These are phyloP conservation scores for Drosophila mimica DNA, from an alignment of 2,888 invertebrate species.

Conservation along the genomic window DNA sequence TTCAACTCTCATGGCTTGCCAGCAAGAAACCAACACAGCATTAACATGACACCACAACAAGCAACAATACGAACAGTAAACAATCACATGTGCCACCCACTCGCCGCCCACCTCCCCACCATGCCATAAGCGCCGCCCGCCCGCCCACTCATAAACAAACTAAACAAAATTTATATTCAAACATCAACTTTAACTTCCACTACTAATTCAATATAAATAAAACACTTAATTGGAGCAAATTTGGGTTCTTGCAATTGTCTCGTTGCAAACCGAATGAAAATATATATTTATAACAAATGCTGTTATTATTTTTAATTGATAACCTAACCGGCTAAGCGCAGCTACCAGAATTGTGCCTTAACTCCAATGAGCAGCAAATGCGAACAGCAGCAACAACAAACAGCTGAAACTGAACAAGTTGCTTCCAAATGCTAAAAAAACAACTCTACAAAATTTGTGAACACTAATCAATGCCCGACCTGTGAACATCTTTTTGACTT, in stretches of 20 bases:
- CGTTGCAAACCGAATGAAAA: conserved; percentile 26
- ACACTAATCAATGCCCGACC: conserved; percentile 43
- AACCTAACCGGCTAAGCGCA: conserved; percentile 65
- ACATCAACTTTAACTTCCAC: conserved; percentile 24
- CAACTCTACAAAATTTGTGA: background rate
- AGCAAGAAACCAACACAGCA: conserved; percentile 38
- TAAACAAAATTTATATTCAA: conserved; percentile 20
- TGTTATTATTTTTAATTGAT: conserved; percentile 83
- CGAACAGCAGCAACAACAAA: conserved; percentile 16
- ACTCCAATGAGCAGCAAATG: conserved; percentile 23
- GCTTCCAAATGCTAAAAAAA: conserved; percentile 7
- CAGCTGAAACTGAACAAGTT: background rate
- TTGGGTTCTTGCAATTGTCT: conserved; percentile 22
- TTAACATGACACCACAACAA: conserved; percentile 27
- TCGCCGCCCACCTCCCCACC: conserved; percentile 17
- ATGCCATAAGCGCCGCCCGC: conserved; percentile 17
- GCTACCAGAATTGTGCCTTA: conserved; percentile 28
- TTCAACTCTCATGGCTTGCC: conserved; percentile 51
- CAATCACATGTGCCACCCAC: conserved; percentile 36
- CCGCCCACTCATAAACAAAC: conserved; percentile 19
- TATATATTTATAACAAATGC: conserved; percentile 36
- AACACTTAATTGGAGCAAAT: conserved; percentile 8
- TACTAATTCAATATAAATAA: conserved; percentile 18
- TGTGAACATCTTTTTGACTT: conserved; percentile 74
- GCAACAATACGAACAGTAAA: conserved; percentile 28